Evolutionary conservation across 2,113 vertebrate genomes (phyloP).

Genomic region (Podarcis cretensis): DNA sequence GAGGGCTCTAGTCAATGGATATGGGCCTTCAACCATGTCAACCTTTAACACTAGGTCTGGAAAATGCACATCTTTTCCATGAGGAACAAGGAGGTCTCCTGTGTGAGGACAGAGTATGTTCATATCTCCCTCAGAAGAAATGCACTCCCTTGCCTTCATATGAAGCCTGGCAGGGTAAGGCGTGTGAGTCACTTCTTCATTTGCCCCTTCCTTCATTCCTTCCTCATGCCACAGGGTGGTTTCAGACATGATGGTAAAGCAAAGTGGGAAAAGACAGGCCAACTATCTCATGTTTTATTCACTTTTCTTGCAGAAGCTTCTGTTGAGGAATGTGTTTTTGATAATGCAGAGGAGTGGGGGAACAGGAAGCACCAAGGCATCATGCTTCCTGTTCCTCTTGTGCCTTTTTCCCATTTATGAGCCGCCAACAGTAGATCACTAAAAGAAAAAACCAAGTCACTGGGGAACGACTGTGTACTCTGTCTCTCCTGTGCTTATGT

Average conservation of each 20-base stretch:
- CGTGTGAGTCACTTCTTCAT: not conserved
- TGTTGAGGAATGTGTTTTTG: not conserved
- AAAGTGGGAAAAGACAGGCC: not conserved
- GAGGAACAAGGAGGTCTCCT: not conserved
- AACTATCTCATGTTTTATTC: not conserved
- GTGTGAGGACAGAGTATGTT: not conserved
- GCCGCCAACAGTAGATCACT: too few relatives aligned
- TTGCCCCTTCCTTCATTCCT: not conserved
- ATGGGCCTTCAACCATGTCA: too few relatives aligned
- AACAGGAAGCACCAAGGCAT: not conserved
- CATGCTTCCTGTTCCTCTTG: not conserved
- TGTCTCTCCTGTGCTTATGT: fast-evolving
- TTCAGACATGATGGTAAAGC: not conserved
- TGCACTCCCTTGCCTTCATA: not conserved
- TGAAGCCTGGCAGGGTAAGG: too few relatives aligned
- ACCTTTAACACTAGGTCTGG: not conserved
- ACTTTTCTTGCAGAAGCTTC: not conserved
- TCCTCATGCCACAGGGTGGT: not conserved
- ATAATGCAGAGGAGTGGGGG: not conserved
- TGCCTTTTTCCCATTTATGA: too few relatives aligned
- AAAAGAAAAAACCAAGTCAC: not conserved
- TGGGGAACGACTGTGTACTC: too few relatives aligned
- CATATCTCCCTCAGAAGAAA: not conserved
- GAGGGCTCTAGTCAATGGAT: too few relatives aligned
- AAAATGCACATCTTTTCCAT: not conserved